These are phyloP conservation scores for Chrysochloris asiatica DNA, from an alignment of 2,113 vertebrate species.

Conservation along the genomic window DNA sequence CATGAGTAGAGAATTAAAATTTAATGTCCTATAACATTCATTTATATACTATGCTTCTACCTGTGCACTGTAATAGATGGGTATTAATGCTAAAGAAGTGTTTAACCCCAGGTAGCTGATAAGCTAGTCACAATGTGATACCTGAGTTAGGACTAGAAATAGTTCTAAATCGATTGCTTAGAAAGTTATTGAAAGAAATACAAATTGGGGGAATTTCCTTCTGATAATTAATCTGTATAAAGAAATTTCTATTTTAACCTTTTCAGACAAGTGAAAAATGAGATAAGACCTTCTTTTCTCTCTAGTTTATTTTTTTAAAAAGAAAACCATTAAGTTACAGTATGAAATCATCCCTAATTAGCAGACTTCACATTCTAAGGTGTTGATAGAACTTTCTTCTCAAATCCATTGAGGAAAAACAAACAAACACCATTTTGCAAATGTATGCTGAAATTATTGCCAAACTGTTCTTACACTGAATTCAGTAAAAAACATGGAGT, in stretches of 20 bases:
- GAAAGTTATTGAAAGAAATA: slow-evolving; percentile 39
- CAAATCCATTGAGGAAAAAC: slow-evolving; percentile 38
- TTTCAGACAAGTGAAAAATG: slow-evolving; percentile 46
- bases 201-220: background rate
- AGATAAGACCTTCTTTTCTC: background rate
- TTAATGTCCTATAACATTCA: background rate
- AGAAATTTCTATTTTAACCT: slow-evolving; percentile 47
- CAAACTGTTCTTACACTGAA: background rate
- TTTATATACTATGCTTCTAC: background rate
- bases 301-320: background rate
- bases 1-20: slow-evolving; percentile 38
- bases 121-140: background rate
- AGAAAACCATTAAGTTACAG: background rate
- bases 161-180: background rate
- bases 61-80: background rate
- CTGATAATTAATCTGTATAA: background rate
- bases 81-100: background rate
- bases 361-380: slow-evolving; percentile 30
- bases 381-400: slow-evolving; percentile 47
- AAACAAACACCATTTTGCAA: background rate
- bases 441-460: background rate
- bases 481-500: slow-evolving; percentile 27
- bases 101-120: background rate
- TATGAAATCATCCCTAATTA: slow-evolving; percentile 42
- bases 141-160: background rate